phyloP scores from a whole-genome alignment of 2,113 vertebrate genomes.

The Thamnaconus septentrionalis region DNA sequence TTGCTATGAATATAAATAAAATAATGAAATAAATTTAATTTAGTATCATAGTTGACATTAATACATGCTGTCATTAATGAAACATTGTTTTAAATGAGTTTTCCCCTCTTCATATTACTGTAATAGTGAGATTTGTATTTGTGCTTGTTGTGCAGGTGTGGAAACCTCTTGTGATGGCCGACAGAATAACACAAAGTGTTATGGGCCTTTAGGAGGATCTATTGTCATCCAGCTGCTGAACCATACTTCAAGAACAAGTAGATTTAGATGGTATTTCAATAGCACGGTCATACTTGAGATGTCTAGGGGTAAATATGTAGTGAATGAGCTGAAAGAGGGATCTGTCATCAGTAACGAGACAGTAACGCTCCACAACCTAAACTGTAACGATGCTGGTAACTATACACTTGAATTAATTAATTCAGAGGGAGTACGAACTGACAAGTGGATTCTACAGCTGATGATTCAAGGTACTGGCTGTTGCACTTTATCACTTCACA shows the following conservation, averaged over 20 bases:
- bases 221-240: constrained; percentile 42
- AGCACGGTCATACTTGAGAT: accelerated
- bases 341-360: constrained; percentile 17
- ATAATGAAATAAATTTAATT: too few species aligned
- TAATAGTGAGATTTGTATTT: neutral
- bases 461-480: constrained; percentile 42
- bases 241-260: accelerated
- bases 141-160: constrained; percentile 27
- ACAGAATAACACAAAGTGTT: constrained; percentile 38
- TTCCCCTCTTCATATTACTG: neutral
- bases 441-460: neutral
- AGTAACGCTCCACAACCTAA: constrained; percentile 38
- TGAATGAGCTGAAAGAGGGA: accelerated
- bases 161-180: constrained; percentile 40
- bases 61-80: too few species aligned
- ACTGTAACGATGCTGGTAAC: constrained; percentile 16
- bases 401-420: neutral
- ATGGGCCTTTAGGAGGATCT: constrained; percentile 54
- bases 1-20: too few species aligned
- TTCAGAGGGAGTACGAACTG: accelerated
- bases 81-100: too few species aligned
- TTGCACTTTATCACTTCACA: too few species aligned
- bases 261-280: accelerated
- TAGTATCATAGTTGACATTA: too few species aligned
- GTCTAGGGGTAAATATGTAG: accelerated